Conservation (phyloP, 2,797 vertebrate genomes). For the Poecilia velifera region DNA sequence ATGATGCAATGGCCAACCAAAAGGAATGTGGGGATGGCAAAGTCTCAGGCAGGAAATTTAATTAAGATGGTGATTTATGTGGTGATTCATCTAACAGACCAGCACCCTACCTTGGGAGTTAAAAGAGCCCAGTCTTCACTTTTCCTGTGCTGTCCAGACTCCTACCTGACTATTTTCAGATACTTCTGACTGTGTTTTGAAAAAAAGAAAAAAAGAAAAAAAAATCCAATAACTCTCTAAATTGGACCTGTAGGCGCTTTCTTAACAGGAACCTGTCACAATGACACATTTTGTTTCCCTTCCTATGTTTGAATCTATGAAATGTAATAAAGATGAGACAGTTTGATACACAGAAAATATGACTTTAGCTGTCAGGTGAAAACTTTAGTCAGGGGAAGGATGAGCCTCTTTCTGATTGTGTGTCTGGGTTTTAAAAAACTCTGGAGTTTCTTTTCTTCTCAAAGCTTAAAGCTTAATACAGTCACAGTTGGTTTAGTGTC, state of each 20-base stretch:
- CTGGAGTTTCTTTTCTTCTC: not conserved
- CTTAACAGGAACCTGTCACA: not conserved
- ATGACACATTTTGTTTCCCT: not conserved
- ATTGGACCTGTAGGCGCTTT: not conserved
- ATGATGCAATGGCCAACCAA: not conserved
- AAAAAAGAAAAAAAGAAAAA: not conserved
- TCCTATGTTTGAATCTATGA: not conserved
- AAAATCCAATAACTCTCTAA: not conserved
- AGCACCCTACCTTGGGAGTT: not conserved
- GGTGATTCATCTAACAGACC: not conserved
- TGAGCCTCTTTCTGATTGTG: not conserved
- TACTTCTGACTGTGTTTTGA: not conserved
- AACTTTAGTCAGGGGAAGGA: not conserved
- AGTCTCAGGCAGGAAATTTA: not conserved
- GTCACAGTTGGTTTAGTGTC: not conserved
- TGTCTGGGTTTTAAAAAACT: not conserved
- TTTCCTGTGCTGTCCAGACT: not conserved
- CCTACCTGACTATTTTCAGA: not conserved
- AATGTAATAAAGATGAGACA: not conserved
- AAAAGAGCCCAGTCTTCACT: not conserved
- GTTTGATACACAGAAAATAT: not conserved
- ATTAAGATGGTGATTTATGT: not conserved
- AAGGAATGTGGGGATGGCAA: not conserved
- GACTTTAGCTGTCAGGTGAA: not conserved
- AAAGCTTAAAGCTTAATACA: not conserved